Evolutionary conservation across 2,888 invertebrate species (phyloP), one percentile per base, ranked within the genome.

Genomic region (Platycnemis pennipes): DNA sequence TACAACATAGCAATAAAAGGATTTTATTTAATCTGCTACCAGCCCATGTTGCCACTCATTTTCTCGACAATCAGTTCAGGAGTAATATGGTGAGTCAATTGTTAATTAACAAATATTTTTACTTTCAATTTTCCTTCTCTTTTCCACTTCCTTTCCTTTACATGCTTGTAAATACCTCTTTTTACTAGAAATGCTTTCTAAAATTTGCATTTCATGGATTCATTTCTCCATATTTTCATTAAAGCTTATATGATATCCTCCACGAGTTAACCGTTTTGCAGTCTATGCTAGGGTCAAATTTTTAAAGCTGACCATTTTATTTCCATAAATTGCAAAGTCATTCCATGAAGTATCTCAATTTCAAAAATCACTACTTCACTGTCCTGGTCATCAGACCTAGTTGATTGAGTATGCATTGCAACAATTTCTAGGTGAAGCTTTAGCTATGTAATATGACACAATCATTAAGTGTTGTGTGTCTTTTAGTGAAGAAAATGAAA

Each of bases 21-120:
- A 99, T 99, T 96, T 96, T 99, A 94, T 99, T 98, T 97, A 99
- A 99, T 97, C 97, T 99, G 95, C 97, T 99, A 94, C 99, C 99
- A 46, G 98, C 98, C 94, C 99, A 99, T 96, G 99, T 99, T 77
- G 99, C 99, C 94, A 98, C 98, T 77, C 99, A 99, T 97, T 99
- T 99, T 96, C 97, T 99, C 95, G 99, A 99, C 97, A 98, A 98
- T 96, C 98, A 98, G 97, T 98, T 98, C 96, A 97, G 98, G 95
- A 98, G 98, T 95, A 98, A 98, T 96, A 98, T 98, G 98, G 98
- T 98, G 96, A 97, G 96, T 96, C 46, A 94, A 11, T 96, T 95
- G 94, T 94, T 37, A 87, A 49, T 94, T 94, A 86, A 53, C 13
- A 89, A 86, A 94, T 91, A 94, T 94, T 94, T 94, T 95, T 87